phyloP scores from a whole-genome alignment of 2,888 invertebrate genomes.

The Hartigia nigra region DNA sequence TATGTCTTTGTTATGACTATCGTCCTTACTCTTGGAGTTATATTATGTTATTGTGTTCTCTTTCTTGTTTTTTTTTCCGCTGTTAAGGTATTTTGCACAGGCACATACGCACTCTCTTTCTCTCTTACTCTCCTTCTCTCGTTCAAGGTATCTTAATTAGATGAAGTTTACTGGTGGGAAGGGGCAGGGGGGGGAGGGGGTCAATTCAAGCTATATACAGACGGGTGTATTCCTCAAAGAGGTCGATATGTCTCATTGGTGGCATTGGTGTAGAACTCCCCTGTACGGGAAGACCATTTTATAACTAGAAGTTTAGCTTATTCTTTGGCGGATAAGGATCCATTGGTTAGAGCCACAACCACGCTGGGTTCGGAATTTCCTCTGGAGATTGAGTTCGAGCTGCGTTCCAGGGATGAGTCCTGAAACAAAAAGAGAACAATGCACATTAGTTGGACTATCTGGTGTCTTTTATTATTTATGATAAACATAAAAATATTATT shows the following conservation, averaged over 20 bases:
- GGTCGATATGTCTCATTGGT: constrained; percentile 61
- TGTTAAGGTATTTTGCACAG: neutral
- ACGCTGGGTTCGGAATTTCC: constrained; percentile 48
- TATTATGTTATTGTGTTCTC: constrained; percentile 30
- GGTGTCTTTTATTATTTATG: neutral
- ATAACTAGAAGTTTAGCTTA: constrained; percentile 38
- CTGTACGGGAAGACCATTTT: constrained; percentile 46
- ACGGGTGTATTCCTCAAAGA: constrained; percentile 46
- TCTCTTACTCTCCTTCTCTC: neutral
- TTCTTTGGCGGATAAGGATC: constrained; percentile 60
- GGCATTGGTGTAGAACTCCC: constrained; percentile 48
- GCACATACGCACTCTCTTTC: neutral
- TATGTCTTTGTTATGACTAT: constrained; percentile 29
- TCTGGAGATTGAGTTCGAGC: constrained; percentile 45
- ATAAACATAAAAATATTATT: neutral
- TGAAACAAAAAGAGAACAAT: constrained; percentile 31
- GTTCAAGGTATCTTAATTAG: neutral
- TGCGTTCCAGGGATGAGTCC: constrained; percentile 57
- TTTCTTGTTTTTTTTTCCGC: neutral
- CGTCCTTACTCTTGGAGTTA: constrained; percentile 20
- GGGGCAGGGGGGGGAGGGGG: constrained; percentile 20
- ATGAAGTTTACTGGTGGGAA: constrained; percentile 16
- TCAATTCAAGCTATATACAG: constrained; percentile 57
- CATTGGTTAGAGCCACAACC: constrained; percentile 56
- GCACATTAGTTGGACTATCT: neutral